phyloP scores from a whole-genome alignment of 2,113 vertebrate species.

The Alces alces region DNA sequence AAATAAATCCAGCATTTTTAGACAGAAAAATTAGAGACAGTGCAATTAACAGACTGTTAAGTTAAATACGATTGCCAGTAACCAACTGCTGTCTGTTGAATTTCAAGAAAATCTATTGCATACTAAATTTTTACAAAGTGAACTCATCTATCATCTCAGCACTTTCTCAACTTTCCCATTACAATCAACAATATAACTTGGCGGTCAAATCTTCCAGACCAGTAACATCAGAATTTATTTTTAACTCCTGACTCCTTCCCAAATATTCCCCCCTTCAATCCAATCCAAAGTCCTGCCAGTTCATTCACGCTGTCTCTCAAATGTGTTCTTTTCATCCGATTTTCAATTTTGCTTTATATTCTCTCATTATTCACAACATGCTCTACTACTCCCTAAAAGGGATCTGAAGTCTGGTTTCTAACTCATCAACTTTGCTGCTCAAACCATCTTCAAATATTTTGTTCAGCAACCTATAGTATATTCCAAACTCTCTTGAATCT shows the following conservation, averaged over 20 bases:
- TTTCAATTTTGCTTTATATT: constrained; percentile 46
- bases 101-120: constrained; percentile 11
- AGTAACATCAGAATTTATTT: constrained; percentile 72
- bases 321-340: constrained; percentile 19
- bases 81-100: constrained; percentile 3
- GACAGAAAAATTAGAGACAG: constrained; percentile 17
- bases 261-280: constrained; percentile 52
- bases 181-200: constrained; percentile 65
- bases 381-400: not conserved
- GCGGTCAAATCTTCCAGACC: constrained; percentile 60
- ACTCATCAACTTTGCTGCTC: not conserved
- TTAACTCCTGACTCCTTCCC: constrained; percentile 68
- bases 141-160: constrained; percentile 48
- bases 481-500: not conserved
- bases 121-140: constrained; percentile 48
- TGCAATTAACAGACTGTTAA: constrained; percentile 30
- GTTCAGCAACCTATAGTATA: not conserved
- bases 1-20: constrained; percentile 41
- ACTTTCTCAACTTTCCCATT: constrained; percentile 62
- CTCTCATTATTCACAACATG: not conserved
- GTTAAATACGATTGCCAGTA: constrained; percentile 24
- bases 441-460: constrained; percentile 22
- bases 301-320: constrained; percentile 40
- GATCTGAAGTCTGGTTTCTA: not conserved
- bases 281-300: constrained; percentile 33